Conservation (phyloP, 2,113 vertebrate genomes). For the Forbesichthys agassizii region DNA sequence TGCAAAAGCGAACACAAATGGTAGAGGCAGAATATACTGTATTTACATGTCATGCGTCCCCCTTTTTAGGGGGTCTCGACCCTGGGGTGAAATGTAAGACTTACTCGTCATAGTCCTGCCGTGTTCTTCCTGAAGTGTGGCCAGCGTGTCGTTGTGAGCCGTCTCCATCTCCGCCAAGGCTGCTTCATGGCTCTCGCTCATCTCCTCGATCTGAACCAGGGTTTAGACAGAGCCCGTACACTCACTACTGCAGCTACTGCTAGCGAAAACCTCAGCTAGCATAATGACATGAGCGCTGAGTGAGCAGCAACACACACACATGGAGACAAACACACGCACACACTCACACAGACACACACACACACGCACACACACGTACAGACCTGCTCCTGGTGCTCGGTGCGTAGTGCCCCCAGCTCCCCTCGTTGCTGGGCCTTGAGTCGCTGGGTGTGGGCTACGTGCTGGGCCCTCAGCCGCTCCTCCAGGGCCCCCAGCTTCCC, state of each 20-base stretch:
- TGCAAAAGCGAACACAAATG: neutral
- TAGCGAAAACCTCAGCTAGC: neutral
- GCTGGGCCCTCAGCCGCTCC: constrained; percentile 78
- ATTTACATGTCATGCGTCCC: too few relatives aligned
- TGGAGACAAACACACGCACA: neutral
- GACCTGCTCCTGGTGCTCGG: constrained; percentile 75
- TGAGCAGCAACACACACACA: neutral
- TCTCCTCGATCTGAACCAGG: constrained; percentile 83
- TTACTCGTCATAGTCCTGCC: constrained; percentile 87
- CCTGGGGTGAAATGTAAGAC: neutral
- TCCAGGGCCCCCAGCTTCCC: constrained; percentile 82
- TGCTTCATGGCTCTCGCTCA: constrained; percentile 81
- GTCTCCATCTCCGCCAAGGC: constrained; percentile 83
- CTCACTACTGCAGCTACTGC: neutral
- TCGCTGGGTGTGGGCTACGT: constrained; percentile 62
- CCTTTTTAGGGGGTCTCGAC: neutral
- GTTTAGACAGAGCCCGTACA: neutral
- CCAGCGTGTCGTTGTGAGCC: constrained; percentile 77
- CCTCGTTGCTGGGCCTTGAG: constrained; percentile 76
- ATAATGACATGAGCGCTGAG: neutral
- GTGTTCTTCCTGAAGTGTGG: constrained; percentile 85
- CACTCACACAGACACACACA: neutral
- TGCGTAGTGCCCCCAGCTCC: constrained; percentile 16
- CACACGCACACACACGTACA: constrained; percentile 7
- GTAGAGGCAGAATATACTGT: neutral